phyloP scores from a whole-genome alignment of 1,140 invertebrate genomes.

The Muscidifurax raptorellus region DNA sequence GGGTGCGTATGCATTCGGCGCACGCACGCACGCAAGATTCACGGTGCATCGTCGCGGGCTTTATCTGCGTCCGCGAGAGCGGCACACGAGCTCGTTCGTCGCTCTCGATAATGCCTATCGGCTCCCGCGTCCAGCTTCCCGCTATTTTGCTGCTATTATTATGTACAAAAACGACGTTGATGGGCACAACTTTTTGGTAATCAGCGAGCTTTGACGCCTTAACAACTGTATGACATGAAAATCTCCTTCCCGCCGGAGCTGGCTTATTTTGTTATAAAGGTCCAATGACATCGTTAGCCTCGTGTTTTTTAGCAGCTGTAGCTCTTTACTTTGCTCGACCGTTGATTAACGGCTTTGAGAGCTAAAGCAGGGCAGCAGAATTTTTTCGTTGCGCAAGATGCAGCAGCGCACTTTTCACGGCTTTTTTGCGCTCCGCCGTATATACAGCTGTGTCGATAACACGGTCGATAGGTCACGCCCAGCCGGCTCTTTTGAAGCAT shows the following conservation, averaged over 20 bases:
- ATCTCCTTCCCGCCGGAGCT: no score
- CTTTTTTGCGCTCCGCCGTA: not conserved
- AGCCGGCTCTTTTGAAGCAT: not conserved
- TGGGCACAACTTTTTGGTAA: conserved; percentile 7
- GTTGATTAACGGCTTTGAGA: conserved; percentile 26
- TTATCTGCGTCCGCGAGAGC: not conserved
- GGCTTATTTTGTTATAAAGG: not conserved
- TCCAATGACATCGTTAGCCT: not conserved
- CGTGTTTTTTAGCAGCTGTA: not conserved
- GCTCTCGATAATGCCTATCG: conserved; percentile 15
- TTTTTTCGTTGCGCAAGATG: not conserved
- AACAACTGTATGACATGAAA: not conserved
- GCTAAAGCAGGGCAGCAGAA: not conserved
- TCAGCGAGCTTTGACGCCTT: not conserved
- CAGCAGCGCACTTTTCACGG: not conserved
- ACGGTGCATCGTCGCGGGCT: not conserved
- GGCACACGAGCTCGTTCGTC: not conserved
- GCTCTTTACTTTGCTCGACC: not conserved
- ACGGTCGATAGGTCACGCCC: conserved; percentile 21
- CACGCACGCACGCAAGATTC: not conserved
- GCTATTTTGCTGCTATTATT: not conserved
- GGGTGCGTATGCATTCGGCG: not conserved
- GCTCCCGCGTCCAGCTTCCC: not conserved
- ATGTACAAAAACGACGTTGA: no score
- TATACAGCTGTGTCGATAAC: conserved; percentile 7